Conservation (phyloP, 2,888 invertebrate genomes). For the Zaprionus lineosus region DNA sequence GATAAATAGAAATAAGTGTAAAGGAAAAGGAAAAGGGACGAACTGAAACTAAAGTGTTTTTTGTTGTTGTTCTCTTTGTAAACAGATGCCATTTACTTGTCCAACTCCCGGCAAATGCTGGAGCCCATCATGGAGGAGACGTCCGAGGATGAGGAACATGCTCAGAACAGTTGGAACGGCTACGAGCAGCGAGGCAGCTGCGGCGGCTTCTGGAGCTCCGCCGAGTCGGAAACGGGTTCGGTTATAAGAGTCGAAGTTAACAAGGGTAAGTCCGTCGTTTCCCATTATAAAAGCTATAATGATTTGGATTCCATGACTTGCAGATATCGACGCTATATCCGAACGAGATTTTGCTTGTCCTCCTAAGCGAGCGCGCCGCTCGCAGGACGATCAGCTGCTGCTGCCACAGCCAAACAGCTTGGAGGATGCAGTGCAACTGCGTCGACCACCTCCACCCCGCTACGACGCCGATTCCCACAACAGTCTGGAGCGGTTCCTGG, state of each 20-base stretch:
- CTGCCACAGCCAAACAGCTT: slow-evolving; percentile 42
- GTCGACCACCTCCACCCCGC: slow-evolving; percentile 52
- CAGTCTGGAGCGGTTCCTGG: slow-evolving; percentile 74
- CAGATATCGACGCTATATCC: slow-evolving; percentile 84
- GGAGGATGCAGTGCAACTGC: slow-evolving; percentile 70
- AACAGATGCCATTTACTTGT: slow-evolving; percentile 81
- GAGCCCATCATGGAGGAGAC: slow-evolving; percentile 95
- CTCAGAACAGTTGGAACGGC: slow-evolving; percentile 79
- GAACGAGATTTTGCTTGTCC: slow-evolving; percentile 90
- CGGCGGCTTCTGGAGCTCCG: slow-evolving; percentile 83
- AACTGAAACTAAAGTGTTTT: too few species aligned
- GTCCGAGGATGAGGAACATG: slow-evolving; percentile 87
- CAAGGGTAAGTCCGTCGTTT: slow-evolving; percentile 70
- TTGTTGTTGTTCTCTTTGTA: background rate
- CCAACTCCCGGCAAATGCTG: slow-evolving; percentile 84
- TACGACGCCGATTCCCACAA: slow-evolving; percentile 64
- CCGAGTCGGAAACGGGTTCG: slow-evolving; percentile 91
- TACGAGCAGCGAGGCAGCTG: slow-evolving; percentile 64
- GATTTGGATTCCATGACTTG: background rate
- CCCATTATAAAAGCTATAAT: background rate
- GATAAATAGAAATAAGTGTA: slow-evolving; percentile 1
- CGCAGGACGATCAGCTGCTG: slow-evolving; percentile 81
- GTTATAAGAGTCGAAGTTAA: slow-evolving; percentile 88
- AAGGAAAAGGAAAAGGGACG: too few species aligned
- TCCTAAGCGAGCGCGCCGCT: slow-evolving; percentile 87